Percentiles rank a stretch among this genome's conserved stretches.
phyloP scores from a whole-genome alignment of 2,888 invertebrate species.

The Mermis nigrescens region DNA sequence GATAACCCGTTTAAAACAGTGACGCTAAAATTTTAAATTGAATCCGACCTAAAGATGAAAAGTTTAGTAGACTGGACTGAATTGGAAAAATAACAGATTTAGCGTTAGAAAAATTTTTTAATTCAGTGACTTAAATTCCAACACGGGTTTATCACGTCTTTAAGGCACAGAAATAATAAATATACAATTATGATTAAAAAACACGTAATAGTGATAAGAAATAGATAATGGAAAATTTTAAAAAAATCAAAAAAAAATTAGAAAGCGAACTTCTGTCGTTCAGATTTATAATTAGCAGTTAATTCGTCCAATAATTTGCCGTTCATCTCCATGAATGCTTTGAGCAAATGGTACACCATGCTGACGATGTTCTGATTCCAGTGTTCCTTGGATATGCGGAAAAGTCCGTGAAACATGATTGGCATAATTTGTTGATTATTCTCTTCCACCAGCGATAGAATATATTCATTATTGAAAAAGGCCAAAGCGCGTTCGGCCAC shows the following conservation, averaged over 20 bases:
- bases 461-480: slow-evolving; percentile 99
- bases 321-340: slow-evolving; percentile 99
- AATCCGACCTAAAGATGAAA: too few species aligned
- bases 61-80: too few species aligned
- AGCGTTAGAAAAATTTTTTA: too few species aligned
- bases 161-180: too few species aligned
- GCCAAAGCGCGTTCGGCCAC: slow-evolving; percentile 96
- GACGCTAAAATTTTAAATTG: too few species aligned
- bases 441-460: slow-evolving; percentile 94
- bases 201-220: too few species aligned
- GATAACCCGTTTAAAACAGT: too few species aligned
- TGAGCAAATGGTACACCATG: slow-evolving; percentile 95
- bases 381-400: slow-evolving; percentile 96
- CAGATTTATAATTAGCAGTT: slow-evolving; percentile 92
- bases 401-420: slow-evolving; percentile 97
- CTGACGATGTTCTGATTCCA: slow-evolving; percentile 99
- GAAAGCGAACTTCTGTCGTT: slow-evolving; percentile 77
- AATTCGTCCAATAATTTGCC: slow-evolving; percentile 97
- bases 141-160: too few species aligned
- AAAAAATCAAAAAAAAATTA: slow-evolving; percentile 6
- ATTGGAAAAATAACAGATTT: too few species aligned
- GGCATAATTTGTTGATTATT: slow-evolving; percentile 95
- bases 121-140: too few species aligned
- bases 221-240: too few species aligned
- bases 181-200: too few species aligned